A percentile compares a stretch with the other conserved stretches of the same genome.
These are phyloP conservation scores for Morpho helenor DNA, from an alignment of 2,888 invertebrate species.

Conservation along the genomic window DNA sequence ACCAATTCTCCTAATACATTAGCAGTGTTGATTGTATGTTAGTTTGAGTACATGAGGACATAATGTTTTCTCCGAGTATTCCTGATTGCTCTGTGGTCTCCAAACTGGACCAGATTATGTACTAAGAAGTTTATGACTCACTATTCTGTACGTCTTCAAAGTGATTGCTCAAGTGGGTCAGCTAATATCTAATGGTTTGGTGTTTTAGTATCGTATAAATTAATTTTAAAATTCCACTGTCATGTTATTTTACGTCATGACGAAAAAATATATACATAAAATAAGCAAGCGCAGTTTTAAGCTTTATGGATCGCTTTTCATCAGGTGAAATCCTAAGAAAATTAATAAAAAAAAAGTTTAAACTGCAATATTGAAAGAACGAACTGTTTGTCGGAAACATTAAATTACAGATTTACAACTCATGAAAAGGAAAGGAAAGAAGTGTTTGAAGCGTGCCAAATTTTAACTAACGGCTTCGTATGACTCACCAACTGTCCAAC, in stretches of 20 bases:
- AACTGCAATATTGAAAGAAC: too few species aligned
- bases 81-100: too few species aligned
- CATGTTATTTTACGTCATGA: too few species aligned
- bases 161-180: background rate
- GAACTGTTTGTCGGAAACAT: too few species aligned
- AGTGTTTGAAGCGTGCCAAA: slow-evolving; percentile 31
- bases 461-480: slow-evolving; percentile 42
- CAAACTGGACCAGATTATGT: slow-evolving; percentile 24
- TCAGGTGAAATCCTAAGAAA: too few species aligned
- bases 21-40: slow-evolving; percentile 10
- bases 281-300: too few species aligned
- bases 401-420: background rate
- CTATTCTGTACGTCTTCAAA: slow-evolving; percentile 11
- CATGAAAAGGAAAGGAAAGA: slow-evolving; percentile 5
- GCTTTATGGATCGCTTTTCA: too few species aligned
- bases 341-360: too few species aligned
- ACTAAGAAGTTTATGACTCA: slow-evolving; percentile 29
- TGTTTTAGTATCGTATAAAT: too few species aligned
- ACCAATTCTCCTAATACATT: background rate
- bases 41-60: slow-evolving; percentile 7
- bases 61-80: slow-evolving; percentile 16
- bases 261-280: too few species aligned
- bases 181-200: background rate
- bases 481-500: slow-evolving; percentile 46
- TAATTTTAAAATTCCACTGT: too few species aligned